A percentile compares a stretch with the other conserved stretches of the same genome.
Conservation (phyloP, 2,113 vertebrate species). For the Ploceus nigricollis region DNA sequence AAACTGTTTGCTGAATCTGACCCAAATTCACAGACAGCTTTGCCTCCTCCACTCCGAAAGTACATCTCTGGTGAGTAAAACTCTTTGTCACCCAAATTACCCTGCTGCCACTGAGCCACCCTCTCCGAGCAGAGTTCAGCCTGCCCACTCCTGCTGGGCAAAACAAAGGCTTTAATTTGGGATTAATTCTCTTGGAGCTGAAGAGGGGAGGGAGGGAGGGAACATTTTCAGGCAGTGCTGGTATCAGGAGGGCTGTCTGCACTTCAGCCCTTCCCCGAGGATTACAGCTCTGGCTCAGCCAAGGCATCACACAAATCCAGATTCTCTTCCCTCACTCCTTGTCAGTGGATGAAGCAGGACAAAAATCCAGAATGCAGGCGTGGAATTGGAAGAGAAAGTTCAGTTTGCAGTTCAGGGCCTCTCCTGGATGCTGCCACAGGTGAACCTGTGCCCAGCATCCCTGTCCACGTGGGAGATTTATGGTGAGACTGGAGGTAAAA, state of each 20-base stretch:
- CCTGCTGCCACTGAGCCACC: not conserved
- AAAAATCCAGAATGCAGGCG: not conserved
- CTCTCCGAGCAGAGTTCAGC: not conserved
- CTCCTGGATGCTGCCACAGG: not conserved
- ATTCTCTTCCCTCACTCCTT: not conserved
- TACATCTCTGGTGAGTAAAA: not conserved
- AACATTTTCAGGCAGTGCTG: not conserved
- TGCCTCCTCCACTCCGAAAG: constrained; percentile 10
- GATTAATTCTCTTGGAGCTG: not conserved
- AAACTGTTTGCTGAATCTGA: not conserved
- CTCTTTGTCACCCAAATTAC: not conserved
- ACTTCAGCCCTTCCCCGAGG: not conserved
- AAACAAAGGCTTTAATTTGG: constrained; percentile 13
- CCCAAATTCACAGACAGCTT: constrained; percentile 23
- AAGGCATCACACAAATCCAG: not conserved
- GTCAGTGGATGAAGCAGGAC: not conserved
- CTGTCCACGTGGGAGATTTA: not conserved
- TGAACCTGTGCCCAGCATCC: not conserved
- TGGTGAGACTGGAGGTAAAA: not conserved
- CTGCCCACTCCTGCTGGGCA: not conserved
- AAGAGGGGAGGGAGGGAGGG: not conserved
- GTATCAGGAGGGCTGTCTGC: not conserved
- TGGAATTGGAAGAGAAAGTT: not conserved
- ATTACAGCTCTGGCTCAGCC: not conserved
- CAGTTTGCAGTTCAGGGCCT: not conserved